Conservation (phyloP, 2,113 vertebrate genomes). For the Monopterus albus region DNA sequence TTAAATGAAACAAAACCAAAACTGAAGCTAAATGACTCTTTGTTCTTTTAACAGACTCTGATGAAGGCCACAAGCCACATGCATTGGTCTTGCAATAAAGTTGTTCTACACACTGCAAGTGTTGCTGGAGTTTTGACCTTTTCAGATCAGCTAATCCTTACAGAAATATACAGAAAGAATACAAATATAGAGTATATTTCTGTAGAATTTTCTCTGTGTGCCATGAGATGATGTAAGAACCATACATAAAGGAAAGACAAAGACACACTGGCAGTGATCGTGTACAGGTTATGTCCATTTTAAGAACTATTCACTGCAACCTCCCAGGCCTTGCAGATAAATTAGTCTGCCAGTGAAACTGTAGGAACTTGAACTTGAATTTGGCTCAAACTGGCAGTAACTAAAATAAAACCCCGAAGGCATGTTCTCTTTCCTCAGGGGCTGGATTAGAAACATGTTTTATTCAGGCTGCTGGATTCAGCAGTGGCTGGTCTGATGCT, state of each 20-base stretch:
- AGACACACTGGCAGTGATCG: background rate
- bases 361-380: background rate
- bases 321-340: background rate
- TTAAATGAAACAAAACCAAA: constrained; percentile 6
- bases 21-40: too few relatives aligned
- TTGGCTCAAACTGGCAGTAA: constrained; percentile 3
- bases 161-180: background rate
- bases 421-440: constrained; percentile 2
- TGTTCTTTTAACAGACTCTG: too few relatives aligned
- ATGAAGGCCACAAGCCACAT: too few relatives aligned
- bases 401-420: constrained; percentile 51
- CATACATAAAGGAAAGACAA: background rate
- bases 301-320: background rate
- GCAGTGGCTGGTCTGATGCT: constrained; percentile 15
- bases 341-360: background rate
- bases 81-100: too few relatives aligned
- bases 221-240: background rate
- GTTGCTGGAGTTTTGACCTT: too few relatives aligned
- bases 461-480: constrained; percentile 49
- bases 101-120: too few relatives aligned
- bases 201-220: too few relatives aligned
- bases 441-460: constrained; percentile 41
- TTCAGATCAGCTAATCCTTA: too few relatives aligned
- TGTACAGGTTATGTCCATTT: background rate
- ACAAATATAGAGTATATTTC: too few relatives aligned